phyloP scores from a whole-genome alignment of 2,888 invertebrate genomes.

The Eristalis tenax region DNA sequence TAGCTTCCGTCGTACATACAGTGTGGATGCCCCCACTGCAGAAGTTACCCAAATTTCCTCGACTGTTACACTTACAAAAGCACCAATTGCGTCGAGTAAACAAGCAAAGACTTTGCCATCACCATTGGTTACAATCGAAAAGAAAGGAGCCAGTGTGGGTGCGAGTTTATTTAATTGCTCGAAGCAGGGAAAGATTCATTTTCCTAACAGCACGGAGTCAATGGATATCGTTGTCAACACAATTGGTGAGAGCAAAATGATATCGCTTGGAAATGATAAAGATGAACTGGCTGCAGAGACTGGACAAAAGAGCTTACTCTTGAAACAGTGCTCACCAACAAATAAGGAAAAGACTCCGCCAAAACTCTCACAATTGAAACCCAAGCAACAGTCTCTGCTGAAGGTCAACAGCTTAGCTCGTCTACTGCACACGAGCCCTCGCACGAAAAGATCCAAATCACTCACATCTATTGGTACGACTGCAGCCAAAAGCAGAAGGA shows the following conservation, averaged over 20 bases:
- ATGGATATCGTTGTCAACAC: slow-evolving; percentile 54
- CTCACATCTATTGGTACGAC: slow-evolving; percentile 22
- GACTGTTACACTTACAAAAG: slow-evolving; percentile 62
- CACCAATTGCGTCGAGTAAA: slow-evolving; percentile 10
- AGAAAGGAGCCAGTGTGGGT: slow-evolving; percentile 20
- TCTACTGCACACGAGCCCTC: slow-evolving; percentile 54
- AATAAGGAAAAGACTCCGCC: slow-evolving; percentile 33
- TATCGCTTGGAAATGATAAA: slow-evolving; percentile 34
- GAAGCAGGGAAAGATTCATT: slow-evolving; percentile 34
- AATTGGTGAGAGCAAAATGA: slow-evolving; percentile 33
- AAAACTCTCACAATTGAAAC: not conserved
- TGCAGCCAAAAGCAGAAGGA: slow-evolving; percentile 25
- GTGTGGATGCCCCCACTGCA: not conserved
- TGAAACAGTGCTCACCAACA: slow-evolving; percentile 32
- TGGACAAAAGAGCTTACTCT: slow-evolving; percentile 44
- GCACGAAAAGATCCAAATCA: slow-evolving; percentile 64
- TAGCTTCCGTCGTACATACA: not conserved
- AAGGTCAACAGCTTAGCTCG: slow-evolving; percentile 59
- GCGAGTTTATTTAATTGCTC: slow-evolving; percentile 26
- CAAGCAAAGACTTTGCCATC: slow-evolving; percentile 38
- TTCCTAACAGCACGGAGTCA: slow-evolving; percentile 23
- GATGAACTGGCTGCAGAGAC: slow-evolving; percentile 11
- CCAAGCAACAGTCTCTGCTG: slow-evolving; percentile 50
- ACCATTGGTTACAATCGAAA: slow-evolving; percentile 57
- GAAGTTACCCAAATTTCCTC: slow-evolving; percentile 65